Evolutionary conservation across 1,140 invertebrate species (phyloP).

Genomic region (Drosophila lowei): DNA sequence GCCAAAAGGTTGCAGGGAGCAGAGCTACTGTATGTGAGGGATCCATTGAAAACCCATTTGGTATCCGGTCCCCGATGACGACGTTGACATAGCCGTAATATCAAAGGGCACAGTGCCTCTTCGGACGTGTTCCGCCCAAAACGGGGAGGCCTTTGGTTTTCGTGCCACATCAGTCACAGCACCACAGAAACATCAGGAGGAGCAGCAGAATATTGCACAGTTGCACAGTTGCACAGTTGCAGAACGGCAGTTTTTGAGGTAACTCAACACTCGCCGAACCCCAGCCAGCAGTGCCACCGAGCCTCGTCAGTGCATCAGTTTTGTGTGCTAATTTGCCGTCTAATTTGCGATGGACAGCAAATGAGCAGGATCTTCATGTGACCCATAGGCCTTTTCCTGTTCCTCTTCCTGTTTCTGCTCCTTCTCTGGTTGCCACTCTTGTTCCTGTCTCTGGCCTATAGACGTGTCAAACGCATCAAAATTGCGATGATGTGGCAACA

Average conservation of each 20-base stretch:
- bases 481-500: slow-evolving; percentile 56
- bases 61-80: slow-evolving; percentile 21
- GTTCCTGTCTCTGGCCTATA: slow-evolving; percentile 17
- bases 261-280: slow-evolving; percentile 48
- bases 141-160: slow-evolving; percentile 42
- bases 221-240: slow-evolving; percentile 23
- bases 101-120: slow-evolving; percentile 27
- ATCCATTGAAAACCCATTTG: slow-evolving; percentile 76
- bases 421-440: slow-evolving; percentile 46
- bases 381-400: background rate
- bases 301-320: slow-evolving; percentile 46
- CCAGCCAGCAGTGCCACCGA: slow-evolving; percentile 1
- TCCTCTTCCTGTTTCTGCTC: too few species aligned
- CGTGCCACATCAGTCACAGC: slow-evolving; percentile 74
- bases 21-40: slow-evolving; percentile 16
- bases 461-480: slow-evolving; percentile 65
- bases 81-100: slow-evolving; percentile 47
- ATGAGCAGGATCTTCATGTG: slow-evolving; percentile 59
- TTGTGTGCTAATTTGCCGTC: slow-evolving; percentile 77
- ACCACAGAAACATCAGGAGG: slow-evolving; percentile 64
- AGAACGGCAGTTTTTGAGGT: slow-evolving; percentile 42
- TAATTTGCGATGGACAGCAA: slow-evolving; percentile 72
- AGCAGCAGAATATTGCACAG: slow-evolving; percentile 30
- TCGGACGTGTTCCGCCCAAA: slow-evolving; percentile 55
- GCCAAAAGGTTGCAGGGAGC: slow-evolving; percentile 12